A percentile compares a stretch with the other conserved stretches of the same genome.
These are phyloP conservation scores for Leiothrix lutea DNA, from an alignment of 2,113 vertebrate species.

Conservation along the genomic window DNA sequence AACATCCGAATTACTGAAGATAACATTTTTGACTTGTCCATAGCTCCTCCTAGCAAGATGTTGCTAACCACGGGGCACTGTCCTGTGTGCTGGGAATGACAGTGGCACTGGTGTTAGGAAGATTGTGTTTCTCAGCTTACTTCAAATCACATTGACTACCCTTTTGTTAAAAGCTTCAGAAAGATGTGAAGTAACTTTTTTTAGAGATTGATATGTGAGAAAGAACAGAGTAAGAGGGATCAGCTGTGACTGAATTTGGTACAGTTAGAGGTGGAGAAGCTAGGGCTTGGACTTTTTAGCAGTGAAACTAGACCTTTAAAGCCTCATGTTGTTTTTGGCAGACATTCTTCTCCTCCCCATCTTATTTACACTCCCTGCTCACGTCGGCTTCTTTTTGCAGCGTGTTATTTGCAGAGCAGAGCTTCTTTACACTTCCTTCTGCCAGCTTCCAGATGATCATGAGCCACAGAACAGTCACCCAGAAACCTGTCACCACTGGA, in stretches of 20 bases:
- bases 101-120: background rate
- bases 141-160: background rate
- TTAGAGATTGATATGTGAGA: background rate
- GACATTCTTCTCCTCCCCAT: conserved; percentile 30
- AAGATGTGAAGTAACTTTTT: conserved; percentile 10
- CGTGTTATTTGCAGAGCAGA: conserved; percentile 61
- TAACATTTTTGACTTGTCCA: background rate
- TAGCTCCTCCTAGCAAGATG: background rate
- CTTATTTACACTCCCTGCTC: conserved; percentile 56
- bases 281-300: conserved; percentile 35
- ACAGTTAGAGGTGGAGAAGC: background rate
- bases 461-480: conserved; percentile 63
- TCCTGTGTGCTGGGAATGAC: background rate
- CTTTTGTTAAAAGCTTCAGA: background rate
- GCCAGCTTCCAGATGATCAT: conserved; percentile 66
- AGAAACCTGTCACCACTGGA: conserved; percentile 70
- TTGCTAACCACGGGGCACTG: fast-evolving
- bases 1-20: background rate
- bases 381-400: conserved; percentile 39
- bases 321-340: conserved; percentile 58
- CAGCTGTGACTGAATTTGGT: conserved; percentile 16
- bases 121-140: background rate
- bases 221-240: background rate
- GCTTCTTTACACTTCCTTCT: conserved; percentile 61
- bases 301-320: conserved; percentile 42